A percentile compares a stretch with the other conserved stretches of the same genome.
Conservation (phyloP, 2,888 invertebrate species). For the Sphaerophoria taeniata region DNA sequence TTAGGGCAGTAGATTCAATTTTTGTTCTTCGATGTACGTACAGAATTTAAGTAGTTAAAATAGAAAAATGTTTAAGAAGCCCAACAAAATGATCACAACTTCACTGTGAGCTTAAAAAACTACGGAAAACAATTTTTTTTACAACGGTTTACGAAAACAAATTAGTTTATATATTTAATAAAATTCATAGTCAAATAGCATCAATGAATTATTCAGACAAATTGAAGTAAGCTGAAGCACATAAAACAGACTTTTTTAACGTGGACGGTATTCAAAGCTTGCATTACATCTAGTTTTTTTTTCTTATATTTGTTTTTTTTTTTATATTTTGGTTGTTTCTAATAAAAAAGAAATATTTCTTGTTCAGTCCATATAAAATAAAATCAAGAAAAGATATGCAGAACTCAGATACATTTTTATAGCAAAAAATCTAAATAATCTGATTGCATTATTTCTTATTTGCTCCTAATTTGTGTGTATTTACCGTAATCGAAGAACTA, state of each 20-base stretch:
- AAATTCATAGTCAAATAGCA: constrained; percentile 28
- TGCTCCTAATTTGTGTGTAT: constrained; percentile 7
- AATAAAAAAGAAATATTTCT: constrained; percentile 49
- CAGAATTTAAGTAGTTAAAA: neutral
- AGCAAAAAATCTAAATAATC: constrained; percentile 52
- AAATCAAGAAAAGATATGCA: constrained; percentile 53
- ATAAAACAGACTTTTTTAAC: constrained; percentile 57
- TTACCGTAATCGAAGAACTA: constrained; percentile 63
- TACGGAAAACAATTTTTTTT: too few relatives aligned
- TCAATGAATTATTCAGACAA: constrained; percentile 33
- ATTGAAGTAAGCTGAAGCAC: constrained; percentile 48
- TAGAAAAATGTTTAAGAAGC: neutral
- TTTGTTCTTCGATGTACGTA: constrained; percentile 64
- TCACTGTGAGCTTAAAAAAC: too few relatives aligned
- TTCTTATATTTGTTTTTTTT: constrained; percentile 42
- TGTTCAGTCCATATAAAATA: constrained; percentile 66
- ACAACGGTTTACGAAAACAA: neutral
- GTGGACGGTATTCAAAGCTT: constrained; percentile 82
- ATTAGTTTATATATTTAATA: constrained; percentile 15
- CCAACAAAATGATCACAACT: neutral
- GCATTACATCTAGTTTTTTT: constrained; percentile 76
- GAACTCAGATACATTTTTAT: constrained; percentile 39
- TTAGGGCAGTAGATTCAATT: constrained; percentile 67
- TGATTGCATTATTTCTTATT: constrained; percentile 62
- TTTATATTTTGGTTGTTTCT: constrained; percentile 5